Evolutionary conservation across 1,140 invertebrate species (phyloP).

Genomic region (Pseudomyrmex gracilis): DNA sequence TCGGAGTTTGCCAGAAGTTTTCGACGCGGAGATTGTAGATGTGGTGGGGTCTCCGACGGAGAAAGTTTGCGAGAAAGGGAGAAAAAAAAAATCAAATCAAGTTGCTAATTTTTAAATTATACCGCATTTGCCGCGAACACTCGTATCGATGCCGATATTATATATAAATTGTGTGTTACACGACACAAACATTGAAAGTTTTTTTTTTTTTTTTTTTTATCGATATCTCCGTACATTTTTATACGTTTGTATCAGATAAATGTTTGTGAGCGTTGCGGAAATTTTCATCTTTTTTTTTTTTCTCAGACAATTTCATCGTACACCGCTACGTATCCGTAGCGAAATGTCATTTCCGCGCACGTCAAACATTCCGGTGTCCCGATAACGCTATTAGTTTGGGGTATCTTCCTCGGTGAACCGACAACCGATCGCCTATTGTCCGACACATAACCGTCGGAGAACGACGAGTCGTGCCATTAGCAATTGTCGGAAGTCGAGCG

Average conservation of each 20-base stretch:
- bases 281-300: neutral
- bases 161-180: constrained; percentile 13
- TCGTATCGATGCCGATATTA: neutral
- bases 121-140: neutral
- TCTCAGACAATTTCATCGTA: constrained; percentile 1
- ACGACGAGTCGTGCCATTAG: constrained; percentile 12
- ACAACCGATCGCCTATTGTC: constrained; percentile 62
- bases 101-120: constrained; percentile 64
- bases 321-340: neutral
- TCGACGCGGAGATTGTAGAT: constrained; percentile 57
- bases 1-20: constrained; percentile 63
- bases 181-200: neutral
- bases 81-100: constrained; percentile 63
- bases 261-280: neutral
- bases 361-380: constrained; percentile 49
- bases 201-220: neutral
- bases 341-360: constrained; percentile 48
- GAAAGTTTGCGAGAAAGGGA: constrained; percentile 12
- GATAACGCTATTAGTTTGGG: constrained; percentile 50
- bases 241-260: no score
- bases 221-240: neutral
- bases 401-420: constrained; percentile 42
- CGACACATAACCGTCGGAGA: constrained; percentile 26
- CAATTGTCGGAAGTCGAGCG: constrained; percentile 37
- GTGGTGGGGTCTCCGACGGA: neutral